Evolutionary conservation across 2,888 invertebrate genomes (phyloP), one percentile per base, ranked within the genome.

Genomic region (Pyrocoelia pectoralis): DNA sequence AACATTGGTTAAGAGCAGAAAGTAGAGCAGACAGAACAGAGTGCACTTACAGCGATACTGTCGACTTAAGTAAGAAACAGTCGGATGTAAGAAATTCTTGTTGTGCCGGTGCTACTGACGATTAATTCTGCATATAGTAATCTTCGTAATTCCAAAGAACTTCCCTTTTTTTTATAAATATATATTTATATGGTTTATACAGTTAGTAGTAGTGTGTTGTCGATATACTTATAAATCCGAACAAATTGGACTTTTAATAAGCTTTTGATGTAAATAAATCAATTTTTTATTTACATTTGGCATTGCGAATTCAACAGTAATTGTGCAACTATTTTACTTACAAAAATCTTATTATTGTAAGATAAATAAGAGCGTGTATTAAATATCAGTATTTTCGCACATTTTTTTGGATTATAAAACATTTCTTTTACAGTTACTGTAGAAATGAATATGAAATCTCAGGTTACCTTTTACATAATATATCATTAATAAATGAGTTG

Each of bases 1-100:
- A 88, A 58, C 85, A 87, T 52, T 88, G 88, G 88, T 74, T 84
- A 15, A 81, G 81, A 71, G 76, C 86, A 5, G 88, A 88, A 74
- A 84, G 84, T 17, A 72, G 77, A 54, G 81, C 80, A 0, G 81
- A 81, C 63, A 77, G 74, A 60, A 76, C 72, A 43, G 79, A 79
- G 49, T 68, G 62, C 54, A 46, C 73, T 13, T 73, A 75, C 41
- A 75, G 75, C 58, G 81, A 82, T 67, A 81, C 81, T 0, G 79
- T 82, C 1, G 79, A 82, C 72, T 69, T 82, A 51, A 76, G 74
- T 17, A 80, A 79, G 66, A 79, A 78, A 63, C 72, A 75, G n/a
- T 65, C 73, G 0, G 78, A 79, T 15, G 76, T 69, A 63, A 73
- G 78, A 65, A 76, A 69, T 65, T 80, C 80, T n/a, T 81, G 81